Evolutionary conservation across 2,888 invertebrate genomes (phyloP).

Genomic region (Diarsia dahlii): DNA sequence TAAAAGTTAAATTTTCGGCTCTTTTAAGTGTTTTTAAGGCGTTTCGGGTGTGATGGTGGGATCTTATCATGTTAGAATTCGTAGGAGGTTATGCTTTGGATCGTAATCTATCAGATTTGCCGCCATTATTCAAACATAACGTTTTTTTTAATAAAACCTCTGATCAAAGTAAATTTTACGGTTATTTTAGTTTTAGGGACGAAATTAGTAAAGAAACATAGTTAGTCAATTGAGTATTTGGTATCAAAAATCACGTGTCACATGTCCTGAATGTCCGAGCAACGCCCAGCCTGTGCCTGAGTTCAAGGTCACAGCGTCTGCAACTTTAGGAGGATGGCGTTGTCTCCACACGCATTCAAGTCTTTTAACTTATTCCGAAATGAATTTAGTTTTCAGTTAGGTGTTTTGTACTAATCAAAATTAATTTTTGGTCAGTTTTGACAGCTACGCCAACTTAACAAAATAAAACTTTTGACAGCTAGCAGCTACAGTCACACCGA

Average conservation of each 20-base stretch:
- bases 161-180: neutral
- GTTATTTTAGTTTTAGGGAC: neutral
- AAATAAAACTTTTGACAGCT: neutral
- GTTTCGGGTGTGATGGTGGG: conserved; percentile 48
- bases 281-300: conserved; percentile 6
- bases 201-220: too few species aligned
- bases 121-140: conserved; percentile 34
- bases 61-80: conserved; percentile 37
- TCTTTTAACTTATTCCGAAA: neutral
- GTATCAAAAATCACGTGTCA: conserved; percentile 1
- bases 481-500: neutral
- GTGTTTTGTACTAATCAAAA: neutral
- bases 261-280: conserved; percentile 1
- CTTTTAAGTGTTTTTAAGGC: conserved; percentile 47
- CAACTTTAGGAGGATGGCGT: conserved; percentile 19
- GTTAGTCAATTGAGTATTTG: neutral
- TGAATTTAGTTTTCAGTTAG: neutral
- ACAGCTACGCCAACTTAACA: conserved; percentile 32
- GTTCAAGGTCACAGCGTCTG: conserved; percentile 54
- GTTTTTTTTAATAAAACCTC: neutral
- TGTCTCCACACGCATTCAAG: neutral
- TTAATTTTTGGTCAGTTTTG: neutral
- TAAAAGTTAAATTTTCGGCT: conserved; percentile 55
- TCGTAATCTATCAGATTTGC: conserved; percentile 30
- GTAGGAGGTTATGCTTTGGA: conserved; percentile 41